Percentiles rank a stretch among this genome's conserved stretches.
phyloP scores from a whole-genome alignment of 2,113 vertebrate genomes.

The Scophthalmus maximus region DNA sequence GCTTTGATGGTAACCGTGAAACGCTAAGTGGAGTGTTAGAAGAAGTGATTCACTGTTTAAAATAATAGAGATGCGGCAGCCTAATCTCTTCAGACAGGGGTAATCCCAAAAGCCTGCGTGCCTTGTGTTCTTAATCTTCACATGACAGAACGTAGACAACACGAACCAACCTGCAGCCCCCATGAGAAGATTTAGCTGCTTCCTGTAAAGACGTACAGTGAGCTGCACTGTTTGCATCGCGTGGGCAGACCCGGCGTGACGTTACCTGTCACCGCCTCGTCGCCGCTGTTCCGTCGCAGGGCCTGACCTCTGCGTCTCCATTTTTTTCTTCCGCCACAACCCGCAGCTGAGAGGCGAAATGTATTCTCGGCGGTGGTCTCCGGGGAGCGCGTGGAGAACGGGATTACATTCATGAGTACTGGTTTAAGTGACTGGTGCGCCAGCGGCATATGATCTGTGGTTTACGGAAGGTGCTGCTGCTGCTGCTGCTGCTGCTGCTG shows the following conservation, averaged over 20 bases:
- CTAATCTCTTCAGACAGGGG: slow-evolving; percentile 11
- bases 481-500: too few relatives aligned
- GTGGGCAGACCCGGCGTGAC: slow-evolving; percentile 23
- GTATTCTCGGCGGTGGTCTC: slow-evolving; percentile 1
- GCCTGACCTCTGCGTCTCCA: slow-evolving; percentile 38
- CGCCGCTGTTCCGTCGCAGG: too few relatives aligned
- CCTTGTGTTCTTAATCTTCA: slow-evolving; percentile 37
- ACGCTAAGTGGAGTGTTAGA: neutral
- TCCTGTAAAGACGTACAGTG: slow-evolving; percentile 32
- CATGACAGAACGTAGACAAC: slow-evolving; percentile 26
- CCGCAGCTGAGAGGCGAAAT: slow-evolving; percentile 21
- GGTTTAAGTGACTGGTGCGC: slow-evolving; percentile 30
- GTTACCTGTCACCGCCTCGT: slow-evolving; percentile 15
- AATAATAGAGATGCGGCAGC: slow-evolving; percentile 19
- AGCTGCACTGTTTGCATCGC: slow-evolving; percentile 30
- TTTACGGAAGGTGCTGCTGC: slow-evolving; percentile 1
- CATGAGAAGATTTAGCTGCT: slow-evolving; percentile 4
- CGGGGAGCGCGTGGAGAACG: slow-evolving; percentile 13
- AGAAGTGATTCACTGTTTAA: neutral
- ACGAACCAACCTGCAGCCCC: slow-evolving; percentile 13
- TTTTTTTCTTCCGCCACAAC: slow-evolving; percentile 1
- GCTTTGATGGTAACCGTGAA: neutral
- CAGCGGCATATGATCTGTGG: slow-evolving; percentile 29
- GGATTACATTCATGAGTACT: slow-evolving; percentile 51
- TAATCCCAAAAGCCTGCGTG: slow-evolving; percentile 33